phyloP scores from a whole-genome alignment of 64 coral and sea anemone species.

The Acropora yongei region DNA sequence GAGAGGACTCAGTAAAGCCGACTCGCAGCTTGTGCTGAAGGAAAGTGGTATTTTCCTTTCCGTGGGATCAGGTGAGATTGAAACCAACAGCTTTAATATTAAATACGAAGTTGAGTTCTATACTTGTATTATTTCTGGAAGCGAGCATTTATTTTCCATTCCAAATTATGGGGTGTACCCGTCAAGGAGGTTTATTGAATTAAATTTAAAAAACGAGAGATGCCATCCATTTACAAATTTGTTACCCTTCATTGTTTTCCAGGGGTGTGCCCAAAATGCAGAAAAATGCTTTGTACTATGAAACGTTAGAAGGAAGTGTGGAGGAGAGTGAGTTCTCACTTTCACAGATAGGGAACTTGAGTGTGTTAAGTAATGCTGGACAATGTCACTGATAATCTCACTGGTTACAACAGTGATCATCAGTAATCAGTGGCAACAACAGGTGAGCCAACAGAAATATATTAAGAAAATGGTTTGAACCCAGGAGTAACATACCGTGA shows the following conservation, averaged over 20 bases:
- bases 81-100: constrained; percentile 11
- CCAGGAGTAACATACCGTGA: too few species aligned
- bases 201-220: not conserved
- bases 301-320: not conserved
- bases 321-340: not conserved
- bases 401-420: too few species aligned
- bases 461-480: too few species aligned
- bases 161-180: not conserved
- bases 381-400: too few species aligned
- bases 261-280: not conserved
- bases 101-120: constrained; percentile 1
- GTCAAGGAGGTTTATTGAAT: constrained; percentile 2
- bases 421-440: too few species aligned
- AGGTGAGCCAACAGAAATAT: too few species aligned
- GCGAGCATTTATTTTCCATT: too few species aligned
- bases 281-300: not conserved
- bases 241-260: not conserved
- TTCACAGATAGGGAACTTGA: not conserved
- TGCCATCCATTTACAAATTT: not conserved
- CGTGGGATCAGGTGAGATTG: constrained; percentile 14
- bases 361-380: not conserved
- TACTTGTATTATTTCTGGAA: too few species aligned
- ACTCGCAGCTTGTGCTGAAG: constrained; percentile 12
- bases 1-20: constrained; percentile 57
- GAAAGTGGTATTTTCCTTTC: constrained; percentile 56